Evolutionary conservation across 2,113 vertebrate species (phyloP), one percentile per base, ranked within the genome.

Genomic region (Hipposideros armiger): DNA sequence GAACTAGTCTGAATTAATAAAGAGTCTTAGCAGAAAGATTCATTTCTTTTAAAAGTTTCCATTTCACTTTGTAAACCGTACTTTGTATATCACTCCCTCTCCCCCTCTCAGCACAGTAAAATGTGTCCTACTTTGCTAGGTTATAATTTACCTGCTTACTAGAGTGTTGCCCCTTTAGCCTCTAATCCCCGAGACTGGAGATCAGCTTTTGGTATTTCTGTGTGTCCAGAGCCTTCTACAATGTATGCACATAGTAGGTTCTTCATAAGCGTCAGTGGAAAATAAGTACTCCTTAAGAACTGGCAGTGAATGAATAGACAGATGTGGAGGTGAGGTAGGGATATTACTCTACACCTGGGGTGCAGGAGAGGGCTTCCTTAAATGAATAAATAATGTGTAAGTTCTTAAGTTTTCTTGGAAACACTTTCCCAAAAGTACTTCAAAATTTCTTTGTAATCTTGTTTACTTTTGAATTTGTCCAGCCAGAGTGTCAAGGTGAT

Each of bases 391-490:
- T 66, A 45, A 74, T 50, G 2, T 22, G 1, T 22, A 72, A 0
- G 3, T 58, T 52, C 20, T 40, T 82, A 52, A 66, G 13, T 28
- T 93, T 67, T 80, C 22, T 74, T 84, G 24, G 17, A 94, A 83
- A 67, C 30, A 26, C 0, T 0, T 56, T 45, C 66, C 15, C 4
- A 58, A 74, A 67, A 83, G 24, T 87, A 54, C 69, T 74, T 84
- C 42, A 32, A 89, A 82, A 82, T 64, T 62, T 15, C 62, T 83
- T 36, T 91, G 7, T n/a, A 52, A 84, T 76, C 4, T 74, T 95
- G 11, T 88, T 67, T 60, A 28, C 24, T 47, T 78, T 78, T 87
- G 81, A 84, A 88, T 91, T 92, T 73, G 30, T 14, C 64, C 32
- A 78, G 42, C 22, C 45, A 64, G 30, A 94, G n/a, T n/a, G 26